phyloP scores from a whole-genome alignment of 2,888 invertebrate species.

The Andrena praecox region DNA sequence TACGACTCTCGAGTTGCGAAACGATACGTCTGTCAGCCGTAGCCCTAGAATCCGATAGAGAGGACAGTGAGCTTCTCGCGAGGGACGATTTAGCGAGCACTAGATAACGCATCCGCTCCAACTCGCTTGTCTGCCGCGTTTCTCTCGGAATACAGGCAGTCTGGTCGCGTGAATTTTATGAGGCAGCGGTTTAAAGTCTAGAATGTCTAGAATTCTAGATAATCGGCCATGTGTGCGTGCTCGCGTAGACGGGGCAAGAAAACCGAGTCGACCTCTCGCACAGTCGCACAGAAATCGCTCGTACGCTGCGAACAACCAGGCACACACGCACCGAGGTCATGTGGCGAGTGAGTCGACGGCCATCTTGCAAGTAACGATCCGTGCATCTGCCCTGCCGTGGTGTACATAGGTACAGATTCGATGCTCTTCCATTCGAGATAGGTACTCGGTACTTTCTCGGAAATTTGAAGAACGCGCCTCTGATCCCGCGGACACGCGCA shows the following conservation, averaged over 20 bases:
- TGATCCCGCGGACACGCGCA: not conserved
- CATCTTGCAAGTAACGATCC: conserved; percentile 82
- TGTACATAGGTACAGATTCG: conserved; percentile 37
- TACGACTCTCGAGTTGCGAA: not conserved
- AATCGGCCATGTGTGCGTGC: not conserved
- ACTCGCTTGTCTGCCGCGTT: not conserved
- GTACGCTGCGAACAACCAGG: conserved; percentile 15
- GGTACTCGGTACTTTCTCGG: not conserved
- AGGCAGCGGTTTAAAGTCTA: not conserved
- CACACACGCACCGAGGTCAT: conserved; percentile 76
- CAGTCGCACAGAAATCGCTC: conserved; percentile 8
- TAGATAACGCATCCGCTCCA: not conserved
- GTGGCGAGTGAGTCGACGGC: conserved; percentile 77
- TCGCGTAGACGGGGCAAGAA: conserved; percentile 2
- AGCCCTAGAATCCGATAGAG: not conserved
- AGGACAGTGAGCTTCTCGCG: not conserved
- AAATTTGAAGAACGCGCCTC: not conserved
- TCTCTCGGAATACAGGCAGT: not conserved
- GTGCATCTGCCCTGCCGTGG: conserved; percentile 75
- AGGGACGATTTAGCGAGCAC: not conserved
- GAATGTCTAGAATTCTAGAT: not conserved
- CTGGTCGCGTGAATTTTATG: not conserved
- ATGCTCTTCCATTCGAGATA: conserved; percentile 53
- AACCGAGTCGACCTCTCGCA: conserved; percentile 17
- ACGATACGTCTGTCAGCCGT: not conserved